Percentiles rank a stretch among this genome's conserved stretches.
Conservation (phyloP, 2,797 vertebrate species). For the Gambelia wislizenii region DNA sequence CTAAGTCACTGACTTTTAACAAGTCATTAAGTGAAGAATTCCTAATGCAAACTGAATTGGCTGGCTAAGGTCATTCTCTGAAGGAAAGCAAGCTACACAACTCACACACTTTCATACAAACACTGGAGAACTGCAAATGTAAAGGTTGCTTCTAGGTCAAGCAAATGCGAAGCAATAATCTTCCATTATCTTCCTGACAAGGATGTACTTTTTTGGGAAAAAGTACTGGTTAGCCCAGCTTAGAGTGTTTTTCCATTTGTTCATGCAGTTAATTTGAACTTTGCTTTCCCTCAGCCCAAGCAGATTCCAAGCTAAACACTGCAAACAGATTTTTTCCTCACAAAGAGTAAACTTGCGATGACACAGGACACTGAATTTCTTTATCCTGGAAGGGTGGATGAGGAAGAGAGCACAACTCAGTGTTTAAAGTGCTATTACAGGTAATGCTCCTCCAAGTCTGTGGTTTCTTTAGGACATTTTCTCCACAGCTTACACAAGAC, state of each 20-base stretch:
- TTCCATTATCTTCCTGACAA: not conserved
- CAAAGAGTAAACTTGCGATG: conserved; percentile 6
- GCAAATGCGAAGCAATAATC: not conserved
- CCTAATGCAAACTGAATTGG: not conserved
- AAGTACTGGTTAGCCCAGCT: not conserved
- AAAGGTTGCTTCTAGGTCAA: not conserved
- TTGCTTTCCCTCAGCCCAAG: not conserved
- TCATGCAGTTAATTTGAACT: conserved; percentile 25
- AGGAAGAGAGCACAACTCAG: not conserved
- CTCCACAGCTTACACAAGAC: not conserved
- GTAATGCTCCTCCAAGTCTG: not conserved
- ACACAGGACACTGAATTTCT: not conserved
- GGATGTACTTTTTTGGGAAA: not conserved
- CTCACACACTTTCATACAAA: not conserved
- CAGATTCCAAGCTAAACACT: conserved; percentile 29
- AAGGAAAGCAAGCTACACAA: not conserved
- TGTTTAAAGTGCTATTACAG: not conserved
- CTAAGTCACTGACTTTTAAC: not conserved
- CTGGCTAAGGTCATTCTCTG: not conserved
- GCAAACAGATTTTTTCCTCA: not conserved
- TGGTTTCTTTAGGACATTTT: not conserved
- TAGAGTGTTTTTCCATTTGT: conserved; percentile 32
- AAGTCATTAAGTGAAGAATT: not conserved
- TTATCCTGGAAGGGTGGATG: conserved; percentile 2
- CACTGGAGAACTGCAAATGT: not conserved